A percentile compares a stretch with the other conserved stretches of the same genome.
Evolutionary conservation across 2,797 vertebrate genomes (phyloP).

Genomic region (Silurus aristotelis): DNA sequence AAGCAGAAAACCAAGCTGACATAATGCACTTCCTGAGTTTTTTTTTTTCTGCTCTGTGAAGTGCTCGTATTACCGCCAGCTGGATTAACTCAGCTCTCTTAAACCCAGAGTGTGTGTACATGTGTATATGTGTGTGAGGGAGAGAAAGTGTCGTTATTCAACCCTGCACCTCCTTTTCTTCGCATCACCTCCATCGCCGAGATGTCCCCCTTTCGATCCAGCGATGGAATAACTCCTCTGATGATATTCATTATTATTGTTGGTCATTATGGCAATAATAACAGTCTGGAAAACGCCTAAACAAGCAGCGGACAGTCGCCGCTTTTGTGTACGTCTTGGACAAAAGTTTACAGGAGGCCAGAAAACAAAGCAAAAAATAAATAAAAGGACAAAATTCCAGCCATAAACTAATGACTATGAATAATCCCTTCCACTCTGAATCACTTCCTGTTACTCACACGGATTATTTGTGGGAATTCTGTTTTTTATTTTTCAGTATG

Average conservation of each 20-base stretch:
- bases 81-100: slow-evolving; percentile 39
- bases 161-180: background rate
- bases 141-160: background rate
- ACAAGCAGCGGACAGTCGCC: slow-evolving; percentile 70
- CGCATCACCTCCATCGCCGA: background rate
- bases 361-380: slow-evolving; percentile 70
- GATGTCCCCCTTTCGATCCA: slow-evolving; percentile 11
- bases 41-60: background rate
- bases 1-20: background rate
- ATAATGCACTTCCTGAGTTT: slow-evolving; percentile 9
- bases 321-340: slow-evolving; percentile 77
- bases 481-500: slow-evolving; percentile 58
- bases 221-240: slow-evolving; percentile 48
- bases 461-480: slow-evolving; percentile 64
- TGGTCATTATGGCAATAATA: slow-evolving; percentile 71
- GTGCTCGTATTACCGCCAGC: slow-evolving; percentile 49
- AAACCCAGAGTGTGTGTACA: background rate
- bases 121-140: background rate
- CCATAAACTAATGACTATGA: slow-evolving; percentile 71
- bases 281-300: slow-evolving; percentile 73
- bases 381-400: slow-evolving; percentile 63
- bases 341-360: slow-evolving; percentile 74
- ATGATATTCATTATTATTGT: slow-evolving; percentile 70
- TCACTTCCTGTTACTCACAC: slow-evolving; percentile 72
- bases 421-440: slow-evolving; percentile 66